phyloP scores from a whole-genome alignment of 2,113 vertebrate species.

The Amphilophus citrinellus region DNA sequence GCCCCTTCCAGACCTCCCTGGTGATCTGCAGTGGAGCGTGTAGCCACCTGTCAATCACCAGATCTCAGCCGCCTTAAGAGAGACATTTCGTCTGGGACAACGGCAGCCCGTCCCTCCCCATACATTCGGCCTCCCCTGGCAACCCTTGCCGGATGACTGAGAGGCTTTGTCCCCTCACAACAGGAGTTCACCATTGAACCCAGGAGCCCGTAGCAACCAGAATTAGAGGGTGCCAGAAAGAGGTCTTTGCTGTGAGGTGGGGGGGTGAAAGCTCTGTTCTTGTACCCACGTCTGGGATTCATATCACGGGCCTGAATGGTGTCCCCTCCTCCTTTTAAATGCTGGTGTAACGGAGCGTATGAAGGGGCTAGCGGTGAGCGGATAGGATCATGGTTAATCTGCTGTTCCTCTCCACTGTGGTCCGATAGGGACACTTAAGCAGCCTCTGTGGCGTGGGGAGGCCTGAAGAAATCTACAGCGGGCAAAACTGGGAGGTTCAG shows the following conservation, averaged over 20 bases:
- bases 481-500: slow-evolving; percentile 32
- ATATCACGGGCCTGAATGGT: slow-evolving; percentile 76
- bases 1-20: slow-evolving; percentile 71
- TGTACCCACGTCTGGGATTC: slow-evolving; percentile 79
- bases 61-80: slow-evolving; percentile 75
- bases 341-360: slow-evolving; percentile 79
- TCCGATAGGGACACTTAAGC: slow-evolving; percentile 89
- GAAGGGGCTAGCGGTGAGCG: slow-evolving; percentile 75
- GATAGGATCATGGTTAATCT: slow-evolving; percentile 92
- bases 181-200: slow-evolving; percentile 79
- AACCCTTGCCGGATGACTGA: slow-evolving; percentile 74
- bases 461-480: slow-evolving; percentile 61
- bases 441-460: slow-evolving; percentile 81
- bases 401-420: slow-evolving; percentile 88
- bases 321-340: slow-evolving; percentile 77
- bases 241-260: slow-evolving; percentile 72
- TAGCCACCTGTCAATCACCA: slow-evolving; percentile 83
- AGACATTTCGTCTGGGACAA: slow-evolving; percentile 82
- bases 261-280: slow-evolving; percentile 75
- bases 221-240: slow-evolving; percentile 78
- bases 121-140: slow-evolving; percentile 80
- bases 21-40: slow-evolving; percentile 78
- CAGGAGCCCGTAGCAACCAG: slow-evolving; percentile 78
- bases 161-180: slow-evolving; percentile 80
- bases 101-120: slow-evolving; percentile 77